Evolutionary conservation across 2,888 invertebrate genomes (phyloP), one percentile per base, ranked within the genome.

Genomic region (Phyto melanocephala): DNA sequence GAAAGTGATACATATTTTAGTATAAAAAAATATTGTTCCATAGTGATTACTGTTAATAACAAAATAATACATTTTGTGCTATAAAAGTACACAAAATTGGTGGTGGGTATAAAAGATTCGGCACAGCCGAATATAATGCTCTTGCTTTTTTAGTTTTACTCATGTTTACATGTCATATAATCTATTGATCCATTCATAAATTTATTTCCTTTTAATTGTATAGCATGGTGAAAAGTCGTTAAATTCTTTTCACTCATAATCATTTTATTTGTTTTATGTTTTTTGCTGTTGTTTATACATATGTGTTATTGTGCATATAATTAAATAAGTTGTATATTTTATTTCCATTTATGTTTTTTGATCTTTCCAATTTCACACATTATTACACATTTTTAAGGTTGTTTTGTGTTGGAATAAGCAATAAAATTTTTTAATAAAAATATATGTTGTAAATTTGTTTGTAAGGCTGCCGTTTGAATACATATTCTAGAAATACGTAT

Each of bases 251-350:
- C 5, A 5, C n/a, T 47, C 33, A 54, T 74, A 74, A 68, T 77
- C 60, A 24, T 17, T 13, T 62, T 52, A 52, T 52, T 54, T 77
- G 52, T 62, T 60, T 22, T 24, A 22, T 35, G 4, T 24, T 5
- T 54, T 60, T n/a, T n/a, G n/a, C n/a, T n/a, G n/a, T n/a, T n/a
- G n/a, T n/a, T n/a, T n/a, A n/a, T n/a, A n/a, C n/a, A n/a, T 28
- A 5, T 28, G 28, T 28, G 6, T 28, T 42, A 10, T 47, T 54
- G 13, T 54, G 24, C 24, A 77, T 77, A 45, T 37, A 62, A 62
- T 77, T 54, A 70, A 68, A 62, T 68, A 22, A 13, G 28, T 35
- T 62, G 52, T 45, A 71, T 60, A 20, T 68, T 15, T 60, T 50
- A 47, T 50, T 50, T 28, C 11, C 0, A 3, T 37, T 8, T 6